Evolutionary conservation across 2,797 vertebrate genomes (phyloP).

Genomic region (Cirrhinus molitorella): DNA sequence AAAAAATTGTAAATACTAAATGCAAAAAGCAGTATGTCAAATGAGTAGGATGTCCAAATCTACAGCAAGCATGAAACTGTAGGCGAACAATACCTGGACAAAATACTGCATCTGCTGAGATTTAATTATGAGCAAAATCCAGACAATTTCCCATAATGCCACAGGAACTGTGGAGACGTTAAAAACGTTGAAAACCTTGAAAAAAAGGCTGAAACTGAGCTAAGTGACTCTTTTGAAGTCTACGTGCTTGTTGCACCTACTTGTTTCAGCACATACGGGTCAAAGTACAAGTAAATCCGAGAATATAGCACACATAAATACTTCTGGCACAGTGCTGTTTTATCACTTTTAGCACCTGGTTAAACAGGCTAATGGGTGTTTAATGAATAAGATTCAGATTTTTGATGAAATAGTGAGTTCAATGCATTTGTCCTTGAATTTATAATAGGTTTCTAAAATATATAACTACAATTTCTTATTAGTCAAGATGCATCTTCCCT

Average conservation of each 20-base stretch:
- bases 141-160: neutral
- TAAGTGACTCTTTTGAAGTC: neutral
- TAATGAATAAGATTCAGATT: neutral
- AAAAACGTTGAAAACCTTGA: neutral
- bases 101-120: neutral
- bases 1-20: neutral
- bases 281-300: neutral
- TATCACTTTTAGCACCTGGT: neutral
- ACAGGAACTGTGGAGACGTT: neutral
- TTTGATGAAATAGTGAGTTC: neutral
- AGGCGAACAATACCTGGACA: neutral
- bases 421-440: neutral
- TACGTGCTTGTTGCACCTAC: neutral
- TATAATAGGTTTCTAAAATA: neutral
- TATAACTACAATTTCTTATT: neutral
- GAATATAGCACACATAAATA: neutral
- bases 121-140: neutral
- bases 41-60: neutral
- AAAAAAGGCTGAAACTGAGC: neutral
- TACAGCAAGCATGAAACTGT: neutral
- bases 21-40: neutral
- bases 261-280: neutral
- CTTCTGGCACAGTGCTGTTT: neutral
- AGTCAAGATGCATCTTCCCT: neutral
- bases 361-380: neutral